Evolutionary conservation across 2,888 invertebrate genomes (phyloP).

Genomic region (Fragum whitleyi): DNA sequence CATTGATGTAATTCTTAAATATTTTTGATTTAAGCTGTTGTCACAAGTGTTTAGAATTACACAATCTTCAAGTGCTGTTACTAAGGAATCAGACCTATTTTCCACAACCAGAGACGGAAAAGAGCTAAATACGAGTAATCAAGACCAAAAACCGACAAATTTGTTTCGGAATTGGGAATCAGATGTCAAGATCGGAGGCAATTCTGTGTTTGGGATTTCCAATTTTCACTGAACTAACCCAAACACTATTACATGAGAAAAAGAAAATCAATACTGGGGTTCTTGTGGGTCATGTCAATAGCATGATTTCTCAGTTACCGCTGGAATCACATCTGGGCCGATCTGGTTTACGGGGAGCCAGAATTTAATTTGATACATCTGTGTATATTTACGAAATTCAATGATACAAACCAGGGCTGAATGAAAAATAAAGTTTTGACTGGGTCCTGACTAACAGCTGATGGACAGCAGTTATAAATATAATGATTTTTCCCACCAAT

Average conservation of each 20-base stretch:
- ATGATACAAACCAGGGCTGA: not conserved
- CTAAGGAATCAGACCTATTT: too few species aligned
- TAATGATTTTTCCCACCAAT: too few species aligned
- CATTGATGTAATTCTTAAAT: too few species aligned
- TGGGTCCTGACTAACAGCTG: too few species aligned
- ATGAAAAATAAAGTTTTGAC: too few species aligned
- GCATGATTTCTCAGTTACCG: not conserved
- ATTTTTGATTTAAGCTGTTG: too few species aligned
- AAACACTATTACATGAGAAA: slow-evolving; percentile 8
- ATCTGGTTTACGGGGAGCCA: not conserved
- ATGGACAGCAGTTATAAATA: too few species aligned
- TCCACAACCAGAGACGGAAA: not conserved
- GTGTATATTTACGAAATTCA: not conserved
- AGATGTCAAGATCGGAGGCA: slow-evolving; percentile 13
- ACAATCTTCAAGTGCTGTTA: too few species aligned
- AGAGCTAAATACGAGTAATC: not conserved
- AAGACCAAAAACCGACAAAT: not conserved
- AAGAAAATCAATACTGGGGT: not conserved
- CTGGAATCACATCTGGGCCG: not conserved
- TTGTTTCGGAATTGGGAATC: slow-evolving; percentile 1
- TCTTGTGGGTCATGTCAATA: not conserved
- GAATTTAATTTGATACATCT: slow-evolving; percentile 4
- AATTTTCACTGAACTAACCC: slow-evolving; percentile 10
- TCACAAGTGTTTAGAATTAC: too few species aligned
- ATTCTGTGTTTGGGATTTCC: not conserved